These are phyloP conservation scores for Sebastes minor DNA, from an alignment of 2,797 vertebrate species.

Conservation along the genomic window DNA sequence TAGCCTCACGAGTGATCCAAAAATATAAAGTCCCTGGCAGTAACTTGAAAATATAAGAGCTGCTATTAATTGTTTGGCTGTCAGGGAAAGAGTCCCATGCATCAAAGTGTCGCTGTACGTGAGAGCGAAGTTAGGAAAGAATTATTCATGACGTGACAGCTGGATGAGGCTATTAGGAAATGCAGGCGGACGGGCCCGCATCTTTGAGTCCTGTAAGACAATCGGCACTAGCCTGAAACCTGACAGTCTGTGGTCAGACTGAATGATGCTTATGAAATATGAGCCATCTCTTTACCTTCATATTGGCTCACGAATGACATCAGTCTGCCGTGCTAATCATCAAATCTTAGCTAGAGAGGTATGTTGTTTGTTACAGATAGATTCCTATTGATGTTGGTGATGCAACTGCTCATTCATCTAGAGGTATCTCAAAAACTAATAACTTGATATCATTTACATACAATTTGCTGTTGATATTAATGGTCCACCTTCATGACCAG, in stretches of 20 bases:
- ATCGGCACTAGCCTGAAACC: neutral
- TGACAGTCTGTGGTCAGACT: neutral
- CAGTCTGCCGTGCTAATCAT: neutral
- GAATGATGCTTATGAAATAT: neutral
- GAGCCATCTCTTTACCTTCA: neutral
- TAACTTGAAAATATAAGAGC: neutral
- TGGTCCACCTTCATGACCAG: neutral
- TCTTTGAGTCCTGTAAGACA: neutral
- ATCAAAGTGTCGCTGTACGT: conserved; percentile 13
- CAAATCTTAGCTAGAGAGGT: neutral
- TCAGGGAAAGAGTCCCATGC: neutral
- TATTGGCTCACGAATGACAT: neutral
- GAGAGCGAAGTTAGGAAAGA: conserved; percentile 3
- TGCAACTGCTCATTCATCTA: neutral
- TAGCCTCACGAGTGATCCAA: neutral
- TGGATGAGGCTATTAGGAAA: conserved; percentile 4
- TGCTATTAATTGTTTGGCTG: conserved; percentile 27
- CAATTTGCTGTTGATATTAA: neutral
- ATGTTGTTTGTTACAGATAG: neutral
- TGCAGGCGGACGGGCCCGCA: neutral
- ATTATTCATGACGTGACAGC: conserved; percentile 30
- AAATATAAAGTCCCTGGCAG: conserved; percentile 12
- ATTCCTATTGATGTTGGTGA: neutral
- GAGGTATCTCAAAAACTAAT: neutral
- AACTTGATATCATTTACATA: neutral